These are phyloP conservation scores for Mylabris phalerata DNA, from an alignment of 1,140 invertebrate genomes.

Conservation along the genomic window DNA sequence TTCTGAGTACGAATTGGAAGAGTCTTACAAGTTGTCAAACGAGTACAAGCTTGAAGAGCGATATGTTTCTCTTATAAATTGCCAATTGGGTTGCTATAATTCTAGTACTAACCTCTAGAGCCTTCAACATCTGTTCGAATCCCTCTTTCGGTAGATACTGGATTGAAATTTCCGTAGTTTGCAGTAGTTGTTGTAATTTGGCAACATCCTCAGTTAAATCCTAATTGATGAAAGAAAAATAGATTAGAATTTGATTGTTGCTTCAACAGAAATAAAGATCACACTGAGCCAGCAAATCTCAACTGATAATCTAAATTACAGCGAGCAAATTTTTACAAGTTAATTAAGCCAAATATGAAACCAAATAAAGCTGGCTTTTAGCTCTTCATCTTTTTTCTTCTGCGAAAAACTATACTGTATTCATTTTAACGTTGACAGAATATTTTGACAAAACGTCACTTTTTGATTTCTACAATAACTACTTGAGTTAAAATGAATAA, in stretches of 20 bases:
- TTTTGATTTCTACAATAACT: too few species aligned
- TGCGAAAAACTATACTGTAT: too few species aligned
- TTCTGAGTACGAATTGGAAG: too few species aligned
- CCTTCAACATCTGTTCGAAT: slow-evolving; percentile 59
- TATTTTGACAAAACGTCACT: too few species aligned
- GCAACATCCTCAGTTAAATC: slow-evolving; percentile 60
- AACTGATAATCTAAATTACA: slow-evolving; percentile 5
- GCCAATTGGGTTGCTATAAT: too few species aligned
- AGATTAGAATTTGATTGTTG: not conserved
- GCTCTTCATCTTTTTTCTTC: too few species aligned
- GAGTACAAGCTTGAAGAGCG: too few species aligned
- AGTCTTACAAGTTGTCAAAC: too few species aligned
- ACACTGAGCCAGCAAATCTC: slow-evolving; percentile 2
- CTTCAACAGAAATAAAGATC: too few species aligned
- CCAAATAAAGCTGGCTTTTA: not conserved
- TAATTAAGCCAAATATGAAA: not conserved
- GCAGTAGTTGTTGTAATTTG: slow-evolving; percentile 55
- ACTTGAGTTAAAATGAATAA: too few species aligned
- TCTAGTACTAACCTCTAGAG: slow-evolving; percentile 54
- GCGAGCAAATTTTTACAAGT: not conserved
- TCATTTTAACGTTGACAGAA: too few species aligned
- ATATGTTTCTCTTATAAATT: too few species aligned
- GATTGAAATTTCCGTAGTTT: slow-evolving; percentile 56
- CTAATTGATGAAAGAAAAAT: slow-evolving; percentile 41
- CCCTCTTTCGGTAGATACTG: slow-evolving; percentile 60